A percentile compares a stretch with the other conserved stretches of the same genome.
Conservation (phyloP, 2,113 vertebrate species). For the Hystrix brachyura region DNA sequence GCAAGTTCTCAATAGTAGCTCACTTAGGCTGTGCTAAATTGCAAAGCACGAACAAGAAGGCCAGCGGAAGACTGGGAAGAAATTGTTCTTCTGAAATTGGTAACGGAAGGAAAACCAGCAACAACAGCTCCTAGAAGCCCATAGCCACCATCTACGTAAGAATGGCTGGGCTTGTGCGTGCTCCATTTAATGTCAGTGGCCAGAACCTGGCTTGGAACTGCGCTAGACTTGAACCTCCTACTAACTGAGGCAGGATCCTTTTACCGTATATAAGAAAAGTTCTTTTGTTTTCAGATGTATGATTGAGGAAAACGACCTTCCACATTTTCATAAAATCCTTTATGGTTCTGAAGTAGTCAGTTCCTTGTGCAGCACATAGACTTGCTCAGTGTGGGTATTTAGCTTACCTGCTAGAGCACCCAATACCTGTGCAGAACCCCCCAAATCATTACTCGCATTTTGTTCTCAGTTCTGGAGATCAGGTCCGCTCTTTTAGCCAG, state of each 20-base stretch:
- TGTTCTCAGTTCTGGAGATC: not conserved
- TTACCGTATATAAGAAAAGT: too few species aligned
- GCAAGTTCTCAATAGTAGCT: not conserved
- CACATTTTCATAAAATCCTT: not conserved
- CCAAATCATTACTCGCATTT: not conserved
- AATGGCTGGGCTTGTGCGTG: accelerated
- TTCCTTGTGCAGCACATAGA: accelerated
- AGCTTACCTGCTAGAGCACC: not conserved
- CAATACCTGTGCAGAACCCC: not conserved
- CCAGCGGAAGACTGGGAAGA: not conserved
- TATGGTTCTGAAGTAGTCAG: not conserved
- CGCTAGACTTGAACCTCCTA: not conserved
- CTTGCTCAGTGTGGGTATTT: not conserved
- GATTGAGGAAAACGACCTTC: not conserved
- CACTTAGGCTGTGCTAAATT: not conserved
- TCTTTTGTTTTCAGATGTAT: not conserved
- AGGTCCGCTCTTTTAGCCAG: not conserved
- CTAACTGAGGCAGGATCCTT: not conserved
- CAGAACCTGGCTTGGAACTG: not conserved
- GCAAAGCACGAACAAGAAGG: not conserved
- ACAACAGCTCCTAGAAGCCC: not conserved
- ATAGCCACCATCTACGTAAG: accelerated
- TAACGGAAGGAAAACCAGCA: not conserved
- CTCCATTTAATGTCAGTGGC: not conserved
- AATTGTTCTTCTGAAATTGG: not conserved